Percentiles rank a stretch among this genome's conserved stretches.
Conservation (phyloP, 2,113 vertebrate species). For the Vidua chalybeata region DNA sequence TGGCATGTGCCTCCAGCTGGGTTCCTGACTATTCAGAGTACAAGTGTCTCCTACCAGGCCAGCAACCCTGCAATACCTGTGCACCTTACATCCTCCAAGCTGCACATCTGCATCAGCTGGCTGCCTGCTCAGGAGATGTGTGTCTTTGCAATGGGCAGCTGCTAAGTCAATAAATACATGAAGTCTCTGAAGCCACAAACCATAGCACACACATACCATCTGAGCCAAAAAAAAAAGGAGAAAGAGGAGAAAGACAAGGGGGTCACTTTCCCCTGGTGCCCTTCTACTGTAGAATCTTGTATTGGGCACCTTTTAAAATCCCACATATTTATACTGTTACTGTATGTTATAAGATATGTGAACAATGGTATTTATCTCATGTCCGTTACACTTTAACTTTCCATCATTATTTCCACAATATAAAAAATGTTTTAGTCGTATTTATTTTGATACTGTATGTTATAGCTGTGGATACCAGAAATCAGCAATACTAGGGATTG, state of each 20-base stretch:
- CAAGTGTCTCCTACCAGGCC: not conserved
- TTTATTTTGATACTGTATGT: not conserved
- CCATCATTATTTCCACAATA: not conserved
- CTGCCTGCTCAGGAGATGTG: not conserved
- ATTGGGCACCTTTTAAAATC: not conserved
- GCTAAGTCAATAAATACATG: not conserved
- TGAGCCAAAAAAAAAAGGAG: not conserved
- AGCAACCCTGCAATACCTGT: rapidly evolving
- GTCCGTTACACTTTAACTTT: not conserved
- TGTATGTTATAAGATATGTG: not conserved
- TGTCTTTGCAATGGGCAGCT: not conserved
- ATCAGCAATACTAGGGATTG: not conserved
- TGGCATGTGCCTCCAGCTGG: not conserved
- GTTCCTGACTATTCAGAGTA: not conserved
- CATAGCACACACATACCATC: not conserved
- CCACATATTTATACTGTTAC: not conserved
- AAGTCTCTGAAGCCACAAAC: not conserved
- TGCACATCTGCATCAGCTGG: not conserved
- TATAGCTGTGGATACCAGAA: not conserved
- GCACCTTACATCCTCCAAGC: not conserved
- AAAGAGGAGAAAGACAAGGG: not conserved
- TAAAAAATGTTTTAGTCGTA: not conserved
- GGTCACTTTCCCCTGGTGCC: not conserved
- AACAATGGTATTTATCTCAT: not conserved
- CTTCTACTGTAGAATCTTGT: not conserved